Evolutionary conservation across 2,113 vertebrate species (phyloP), one percentile per base, ranked within the genome.

Genomic region (Eulacestoma nigropectus): DNA sequence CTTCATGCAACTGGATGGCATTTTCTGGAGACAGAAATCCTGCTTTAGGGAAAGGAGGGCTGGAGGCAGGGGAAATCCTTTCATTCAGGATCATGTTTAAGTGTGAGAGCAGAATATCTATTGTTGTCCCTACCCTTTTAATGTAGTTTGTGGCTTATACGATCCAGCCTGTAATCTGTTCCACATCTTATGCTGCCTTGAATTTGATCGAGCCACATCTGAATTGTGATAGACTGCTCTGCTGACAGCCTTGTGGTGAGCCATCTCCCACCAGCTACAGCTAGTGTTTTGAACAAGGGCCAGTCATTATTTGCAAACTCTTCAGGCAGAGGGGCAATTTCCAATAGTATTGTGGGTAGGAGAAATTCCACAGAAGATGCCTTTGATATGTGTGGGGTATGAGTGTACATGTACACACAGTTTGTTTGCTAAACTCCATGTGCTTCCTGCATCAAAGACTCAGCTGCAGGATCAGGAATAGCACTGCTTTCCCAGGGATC

Each of bases 51-150:
- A 30, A 68, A 70, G 76, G 53, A 78, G 52, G 37, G 84, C 80
- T 90, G 84, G 84, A 96, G 91, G 64, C 86, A 74, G 52, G 83
- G 73, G 89, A 95, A 95, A 91, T 86, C 69, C 82, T 94, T 94
- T 93, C 84, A 72, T 95, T 95, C 75, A 50, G 67, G 84, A 76
- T 96, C 29, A 0, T 52, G 37, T 70, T 92, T 42, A 79, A 94
- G 80, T 92, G 92, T 82, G 90, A 94, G 90, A 94, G 77, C 68
- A 89, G 88, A 97, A n/a, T 93, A 90, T 90, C 92, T 96, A 68
- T 86, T 96, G 90, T 93, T 92, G 72, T 74, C n/a, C 60, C 49
- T 46, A 22, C 1, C 4, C 47, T 90, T 90, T 56, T 94, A 75
- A 89, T 95, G 87, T 96, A 86, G 89, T 91, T 94, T 95, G 89